These are phyloP conservation scores for Sogatella furcifera DNA, from an alignment of 1,140 invertebrate genomes.

Conservation along the genomic window DNA sequence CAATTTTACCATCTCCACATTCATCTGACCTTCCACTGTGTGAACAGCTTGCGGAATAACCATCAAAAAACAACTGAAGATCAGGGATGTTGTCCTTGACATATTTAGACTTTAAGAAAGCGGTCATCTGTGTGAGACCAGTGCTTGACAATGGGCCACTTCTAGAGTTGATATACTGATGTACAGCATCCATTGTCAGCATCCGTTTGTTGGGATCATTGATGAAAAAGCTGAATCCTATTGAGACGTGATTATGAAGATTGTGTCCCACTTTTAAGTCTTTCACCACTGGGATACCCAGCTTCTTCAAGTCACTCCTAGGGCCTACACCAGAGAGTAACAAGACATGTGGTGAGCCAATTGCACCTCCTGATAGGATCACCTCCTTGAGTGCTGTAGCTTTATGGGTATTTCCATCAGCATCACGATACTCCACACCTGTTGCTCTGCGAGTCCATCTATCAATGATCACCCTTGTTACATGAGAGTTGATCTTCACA, in stretches of 20 bases:
- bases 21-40: constrained; percentile 27
- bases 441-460: constrained; percentile 36
- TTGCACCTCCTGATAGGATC: constrained; percentile 55
- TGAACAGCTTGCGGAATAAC: constrained; percentile 49
- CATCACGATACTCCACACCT: constrained; percentile 47
- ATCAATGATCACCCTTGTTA: constrained; percentile 62
- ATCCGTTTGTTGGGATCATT: constrained; percentile 28
- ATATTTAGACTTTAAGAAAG: constrained; percentile 24
- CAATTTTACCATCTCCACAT: constrained; percentile 10
- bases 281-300: constrained; percentile 35
- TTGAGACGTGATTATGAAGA: constrained; percentile 42
- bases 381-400: constrained; percentile 42
- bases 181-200: constrained; percentile 30
- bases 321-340: constrained; percentile 63
- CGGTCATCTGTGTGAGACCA: constrained; percentile 35
- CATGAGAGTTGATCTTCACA: constrained; percentile 55
- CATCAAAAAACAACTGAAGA: constrained; percentile 55
- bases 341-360: constrained; percentile 60
- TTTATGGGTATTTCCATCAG: constrained; percentile 13
- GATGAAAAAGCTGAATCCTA: constrained; percentile 32
- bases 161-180: constrained; percentile 31
- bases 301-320: constrained; percentile 38
- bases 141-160: constrained; percentile 36
- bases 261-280: constrained; percentile 47
- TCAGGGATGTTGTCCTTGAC: constrained; percentile 21